Base-by-base conservation (phyloP, 2,888 invertebrate genomes). In the Torymus tubicola region DNA sequence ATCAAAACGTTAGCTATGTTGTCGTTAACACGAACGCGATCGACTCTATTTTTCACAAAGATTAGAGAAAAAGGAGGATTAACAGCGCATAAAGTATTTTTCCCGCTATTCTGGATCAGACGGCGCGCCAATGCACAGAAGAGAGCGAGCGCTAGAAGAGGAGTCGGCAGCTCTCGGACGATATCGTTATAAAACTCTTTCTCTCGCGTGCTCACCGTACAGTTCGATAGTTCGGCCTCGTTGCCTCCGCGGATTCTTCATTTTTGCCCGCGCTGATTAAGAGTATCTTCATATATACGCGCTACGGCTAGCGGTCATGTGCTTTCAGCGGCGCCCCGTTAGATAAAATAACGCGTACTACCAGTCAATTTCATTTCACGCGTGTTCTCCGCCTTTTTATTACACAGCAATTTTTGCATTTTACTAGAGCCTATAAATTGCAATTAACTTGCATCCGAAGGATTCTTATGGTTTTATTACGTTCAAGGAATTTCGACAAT, bases 341-440 rank as follows among this genome's bases (percentile, higher is more conserved):
- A 57, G 1, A 55, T 61, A 74, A 75, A 58, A 68, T 61, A 69
- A 18, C 61, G 53, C 42, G 8, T n/a, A 52, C 8, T 18, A 42
- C n/a, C 5, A 57, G 31, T 42, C 74, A 58, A 74, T 72, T 78
- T 60, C 65, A 78, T 58, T 71, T 78, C 65, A 57, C 65, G 77
- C 57, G 57, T 58, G 50, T 68, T 75, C 24, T 53, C 31, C 65
- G 16, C 31, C 16, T 57, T 68, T 68, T 55, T 68, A 8, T 68
- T 55, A 5, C 24, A 21, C 24, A 21, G 18, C 18, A 31, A 2
- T 5, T 11, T 16, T 31, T 24, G 5, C 3, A 8, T 69, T 67
- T 55, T 69, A 76, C 63, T 69, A 31, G 63, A 55, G 55, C 31
- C 61, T 76, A 16, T 69, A 69, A 63, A 63, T 61, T 42, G 31